Evolutionary conservation across 2,888 invertebrate genomes (phyloP).

Genomic region (Lagria hirta): DNA sequence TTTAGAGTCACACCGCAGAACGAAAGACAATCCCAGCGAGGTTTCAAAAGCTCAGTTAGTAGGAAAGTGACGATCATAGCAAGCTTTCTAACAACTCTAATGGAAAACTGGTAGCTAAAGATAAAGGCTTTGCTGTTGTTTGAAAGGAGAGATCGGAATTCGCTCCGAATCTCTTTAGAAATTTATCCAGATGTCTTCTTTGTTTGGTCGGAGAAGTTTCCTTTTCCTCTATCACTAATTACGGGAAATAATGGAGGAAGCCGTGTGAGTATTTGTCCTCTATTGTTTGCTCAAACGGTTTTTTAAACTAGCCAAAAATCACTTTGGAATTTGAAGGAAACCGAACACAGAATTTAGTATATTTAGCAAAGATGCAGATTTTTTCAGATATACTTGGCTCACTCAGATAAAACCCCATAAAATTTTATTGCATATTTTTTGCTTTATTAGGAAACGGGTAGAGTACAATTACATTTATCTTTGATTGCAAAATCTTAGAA

Average conservation of each 20-base stretch:
- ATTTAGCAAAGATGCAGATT: too few species aligned
- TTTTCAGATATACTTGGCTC: too few species aligned
- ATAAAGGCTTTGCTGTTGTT: constrained; percentile 13
- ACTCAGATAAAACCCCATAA: too few species aligned
- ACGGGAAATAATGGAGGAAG: constrained; percentile 22
- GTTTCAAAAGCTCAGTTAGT: constrained; percentile 16
- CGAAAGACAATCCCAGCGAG: constrained; percentile 14
- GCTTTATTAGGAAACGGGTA: too few species aligned
- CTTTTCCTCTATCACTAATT: constrained; percentile 25
- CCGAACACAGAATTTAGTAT: too few species aligned
- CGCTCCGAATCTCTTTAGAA: constrained; percentile 22
- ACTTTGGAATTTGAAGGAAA: too few species aligned
- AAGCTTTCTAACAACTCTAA: constrained; percentile 9
- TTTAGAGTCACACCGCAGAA: constrained; percentile 11
- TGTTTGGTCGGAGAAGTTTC: constrained; percentile 26
- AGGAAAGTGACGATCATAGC: constrained; percentile 12
- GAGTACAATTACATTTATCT: too few species aligned
- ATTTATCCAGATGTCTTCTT: constrained; percentile 26
- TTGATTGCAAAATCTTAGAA: too few species aligned
- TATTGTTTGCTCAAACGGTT: background rate
- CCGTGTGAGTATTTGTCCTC: constrained; percentile 18
- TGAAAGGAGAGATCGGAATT: constrained; percentile 20
- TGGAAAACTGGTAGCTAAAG: constrained; percentile 21
- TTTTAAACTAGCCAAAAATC: too few species aligned
- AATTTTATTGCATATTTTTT: too few species aligned